Conservation (phyloP, 35 echinoderm and acorn worm genomes). For the Lytechinus variegatus region DNA sequence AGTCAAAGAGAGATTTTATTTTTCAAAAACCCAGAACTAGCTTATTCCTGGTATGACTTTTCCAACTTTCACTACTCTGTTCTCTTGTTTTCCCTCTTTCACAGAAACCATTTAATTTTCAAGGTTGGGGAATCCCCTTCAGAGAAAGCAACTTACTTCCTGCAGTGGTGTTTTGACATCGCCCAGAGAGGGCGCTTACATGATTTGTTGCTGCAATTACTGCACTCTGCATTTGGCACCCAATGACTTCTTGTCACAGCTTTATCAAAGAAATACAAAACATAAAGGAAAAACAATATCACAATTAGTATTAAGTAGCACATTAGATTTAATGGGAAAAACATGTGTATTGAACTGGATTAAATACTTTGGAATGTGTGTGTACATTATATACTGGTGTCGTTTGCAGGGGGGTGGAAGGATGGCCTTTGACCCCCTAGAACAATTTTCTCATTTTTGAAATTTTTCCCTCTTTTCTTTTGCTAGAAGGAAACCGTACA, state of each 20-base stretch:
- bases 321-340: too few relatives aligned
- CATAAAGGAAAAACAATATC: neutral
- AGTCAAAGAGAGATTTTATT: too few relatives aligned
- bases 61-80: too few relatives aligned
- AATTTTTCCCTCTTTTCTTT: too few relatives aligned
- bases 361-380: neutral
- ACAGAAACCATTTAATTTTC: too few relatives aligned
- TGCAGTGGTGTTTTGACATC: slow-evolving; percentile 30
- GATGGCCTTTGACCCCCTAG: neutral
- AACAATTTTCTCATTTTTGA: neutral
- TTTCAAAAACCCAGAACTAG: too few relatives aligned
- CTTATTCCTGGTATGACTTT: too few relatives aligned
- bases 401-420: neutral
- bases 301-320: too few relatives aligned
- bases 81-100: too few relatives aligned
- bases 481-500: too few relatives aligned
- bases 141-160: slow-evolving; percentile 25
- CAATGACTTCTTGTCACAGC: slow-evolving; percentile 17
- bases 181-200: slow-evolving; percentile 40
- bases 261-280: neutral
- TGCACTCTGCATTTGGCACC: slow-evolving; percentile 37
- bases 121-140: too few relatives aligned
- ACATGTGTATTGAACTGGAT: too few relatives aligned
- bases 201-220: slow-evolving; percentile 23
- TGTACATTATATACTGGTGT: neutral